A percentile compares a stretch with the other conserved stretches of the same genome.
These are phyloP conservation scores for Sericinus montela DNA, from an alignment of 2,888 invertebrate genomes.

Conservation along the genomic window DNA sequence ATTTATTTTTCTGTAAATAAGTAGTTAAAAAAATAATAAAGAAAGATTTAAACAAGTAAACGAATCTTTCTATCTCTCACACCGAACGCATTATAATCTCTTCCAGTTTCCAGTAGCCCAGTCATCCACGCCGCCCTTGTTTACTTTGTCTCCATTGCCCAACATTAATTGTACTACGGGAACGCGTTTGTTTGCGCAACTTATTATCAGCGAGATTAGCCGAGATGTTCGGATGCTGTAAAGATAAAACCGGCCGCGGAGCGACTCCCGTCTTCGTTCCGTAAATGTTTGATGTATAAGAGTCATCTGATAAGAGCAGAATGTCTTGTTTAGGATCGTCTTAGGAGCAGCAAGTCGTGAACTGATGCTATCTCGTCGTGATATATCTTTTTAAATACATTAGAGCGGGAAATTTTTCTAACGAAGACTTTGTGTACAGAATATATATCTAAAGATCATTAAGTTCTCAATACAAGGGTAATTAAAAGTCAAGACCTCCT, in stretches of 20 bases:
- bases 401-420: background rate
- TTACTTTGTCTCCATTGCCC: constrained; percentile 10
- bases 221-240: constrained; percentile 37
- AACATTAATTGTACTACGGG: background rate
- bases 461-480: too few relatives aligned
- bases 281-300: constrained; percentile 43
- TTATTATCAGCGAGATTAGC: constrained; percentile 37
- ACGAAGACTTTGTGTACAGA: too few relatives aligned
- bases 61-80: constrained; percentile 12
- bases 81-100: background rate
- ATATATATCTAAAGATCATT: too few relatives aligned
- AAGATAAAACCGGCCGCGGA: constrained; percentile 37
- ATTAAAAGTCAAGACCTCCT: too few relatives aligned
- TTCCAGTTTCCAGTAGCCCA: constrained; percentile 6
- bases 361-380: constrained; percentile 1
- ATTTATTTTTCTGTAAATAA: too few relatives aligned
- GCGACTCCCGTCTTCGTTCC: constrained; percentile 42
- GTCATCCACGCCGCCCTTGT: constrained; percentile 9
- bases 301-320: constrained; percentile 24
- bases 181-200: constrained; percentile 17
- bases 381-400: constrained; percentile 10
- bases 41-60: background rate
- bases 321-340: constrained; percentile 18
- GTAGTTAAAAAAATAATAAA: too few relatives aligned
- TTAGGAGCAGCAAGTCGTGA: constrained; percentile 4